Evolutionary conservation across 2,797 vertebrate genomes (phyloP), one percentile per base, ranked within the genome.

Genomic region (Pygocentrus nattereri): DNA sequence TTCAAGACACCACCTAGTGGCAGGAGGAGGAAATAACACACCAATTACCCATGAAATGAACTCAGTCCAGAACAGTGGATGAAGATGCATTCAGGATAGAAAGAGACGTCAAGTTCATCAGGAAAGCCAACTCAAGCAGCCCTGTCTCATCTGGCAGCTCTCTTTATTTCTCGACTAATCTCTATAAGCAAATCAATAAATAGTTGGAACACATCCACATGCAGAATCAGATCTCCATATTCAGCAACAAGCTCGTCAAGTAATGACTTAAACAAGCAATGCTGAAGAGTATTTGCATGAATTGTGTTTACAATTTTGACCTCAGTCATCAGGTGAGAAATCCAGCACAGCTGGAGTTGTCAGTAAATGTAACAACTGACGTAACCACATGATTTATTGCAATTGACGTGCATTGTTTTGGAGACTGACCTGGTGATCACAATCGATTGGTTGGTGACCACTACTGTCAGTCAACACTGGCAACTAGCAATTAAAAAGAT

Each of bases 251-350:
- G 47, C 49, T 84, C 58, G 13, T 85, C 52, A 23, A 77, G n/a
- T 52, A 78, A 65, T 8, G 68, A 21, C 65, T 80, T 84, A n/a
- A 85, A 78, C 50, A 75, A 62, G 13, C 4, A 56, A 30, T 31
- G 64, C 54, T 70, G 79, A 74, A 67, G 72, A 12, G 74, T 72
- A 65, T 80, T 78, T 34, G 50, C 59, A 12, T n/a, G 2, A 23
- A 84, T 77, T 2, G 30, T 82, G 76, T 85, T 81, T 2, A 82
- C 21, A 41, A 84, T 10, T 77, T 84, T 84, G 16, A 86, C 74
- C 19, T 85, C 67, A 27, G 52, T 74, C 85, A 85, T 86, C 52
- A 23, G 82, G 70, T 25, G 52, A 79, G 72, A 84, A 76, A 73
- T 72, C 74, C 68, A 87, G n/a, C n/a, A n/a, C n/a, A n/a, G n/a